These are phyloP conservation scores for Brachyalestes nurse DNA, from an alignment of 2,797 vertebrate genomes.

Conservation along the genomic window DNA sequence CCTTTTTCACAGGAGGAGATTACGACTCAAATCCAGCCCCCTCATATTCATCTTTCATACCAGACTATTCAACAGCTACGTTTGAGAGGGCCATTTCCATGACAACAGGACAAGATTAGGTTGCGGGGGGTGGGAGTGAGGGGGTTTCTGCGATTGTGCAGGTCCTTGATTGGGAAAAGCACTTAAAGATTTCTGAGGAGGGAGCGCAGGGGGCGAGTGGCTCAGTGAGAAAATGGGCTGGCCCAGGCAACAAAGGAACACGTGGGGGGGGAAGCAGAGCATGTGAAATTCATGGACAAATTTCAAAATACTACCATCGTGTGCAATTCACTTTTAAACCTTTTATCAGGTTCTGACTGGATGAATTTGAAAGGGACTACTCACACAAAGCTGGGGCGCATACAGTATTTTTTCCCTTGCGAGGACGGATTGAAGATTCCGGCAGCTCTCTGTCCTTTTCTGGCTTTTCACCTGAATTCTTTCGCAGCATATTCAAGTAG, in stretches of 20 bases:
- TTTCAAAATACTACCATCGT: constrained; percentile 37
- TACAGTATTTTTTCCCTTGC: constrained; percentile 9
- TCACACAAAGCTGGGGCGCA: not conserved
- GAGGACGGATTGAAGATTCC: constrained; percentile 16
- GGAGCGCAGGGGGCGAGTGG: constrained; percentile 44
- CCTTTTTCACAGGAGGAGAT: constrained; percentile 54
- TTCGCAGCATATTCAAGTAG: constrained; percentile 33
- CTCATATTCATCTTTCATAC: constrained; percentile 68
- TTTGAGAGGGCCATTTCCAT: constrained; percentile 78
- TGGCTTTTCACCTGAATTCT: constrained; percentile 53
- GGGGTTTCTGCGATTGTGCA: constrained; percentile 67
- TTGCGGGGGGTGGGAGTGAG: constrained; percentile 58
- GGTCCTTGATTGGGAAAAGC: constrained; percentile 74
- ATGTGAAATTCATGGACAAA: constrained; percentile 55
- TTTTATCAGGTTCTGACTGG: constrained; percentile 14
- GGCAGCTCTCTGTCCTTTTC: constrained; percentile 31
- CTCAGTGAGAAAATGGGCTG: constrained; percentile 50
- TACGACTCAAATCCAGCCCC: constrained; percentile 63
- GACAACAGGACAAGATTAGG: constrained; percentile 80
- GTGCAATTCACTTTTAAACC: constrained; percentile 18
- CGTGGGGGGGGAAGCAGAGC: constrained; percentile 16
- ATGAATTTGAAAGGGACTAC: constrained; percentile 14
- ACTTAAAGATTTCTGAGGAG: constrained; percentile 62
- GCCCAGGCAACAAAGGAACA: constrained; percentile 46
- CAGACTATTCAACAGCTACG: constrained; percentile 62